Conservation (phyloP, 2,113 vertebrate genomes). For the Hypanus sabinus region DNA sequence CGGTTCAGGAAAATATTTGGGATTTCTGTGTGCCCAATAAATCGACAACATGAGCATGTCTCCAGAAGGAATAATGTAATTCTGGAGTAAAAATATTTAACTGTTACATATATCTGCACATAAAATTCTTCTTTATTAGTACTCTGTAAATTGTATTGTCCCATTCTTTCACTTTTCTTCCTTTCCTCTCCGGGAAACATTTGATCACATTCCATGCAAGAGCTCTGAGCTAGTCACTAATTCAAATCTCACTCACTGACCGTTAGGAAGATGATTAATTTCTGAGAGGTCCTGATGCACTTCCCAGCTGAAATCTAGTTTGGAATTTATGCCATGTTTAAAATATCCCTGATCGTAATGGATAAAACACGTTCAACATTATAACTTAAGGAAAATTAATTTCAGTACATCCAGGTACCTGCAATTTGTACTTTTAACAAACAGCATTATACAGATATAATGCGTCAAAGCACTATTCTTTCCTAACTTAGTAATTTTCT, state of each 20-base stretch:
- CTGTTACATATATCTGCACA: background rate
- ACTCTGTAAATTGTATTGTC: background rate
- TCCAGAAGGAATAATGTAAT: conserved; percentile 63
- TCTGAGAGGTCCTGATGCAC: background rate
- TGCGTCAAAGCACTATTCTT: background rate
- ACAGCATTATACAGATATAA: background rate
- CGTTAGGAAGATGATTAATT: background rate
- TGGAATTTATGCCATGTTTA: background rate
- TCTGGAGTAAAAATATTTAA: conserved; percentile 52
- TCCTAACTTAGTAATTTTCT: background rate
- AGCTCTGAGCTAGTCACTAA: background rate
- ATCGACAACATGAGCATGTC: conserved; percentile 72
- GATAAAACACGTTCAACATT: background rate
- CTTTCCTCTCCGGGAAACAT: background rate
- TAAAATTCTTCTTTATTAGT: conserved; percentile 38
- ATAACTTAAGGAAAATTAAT: background rate
- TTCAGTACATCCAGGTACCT: background rate
- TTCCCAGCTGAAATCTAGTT: background rate
- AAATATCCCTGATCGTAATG: background rate
- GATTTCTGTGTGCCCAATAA: conserved; percentile 71
- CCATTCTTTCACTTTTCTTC: conserved; percentile 25
- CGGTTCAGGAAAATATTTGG: conserved; percentile 69
- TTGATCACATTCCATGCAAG: background rate
- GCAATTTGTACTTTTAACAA: background rate
- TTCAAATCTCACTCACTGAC: background rate